Evolutionary conservation across 2,888 invertebrate species (phyloP).

Genomic region (Stramonita haemastoma): DNA sequence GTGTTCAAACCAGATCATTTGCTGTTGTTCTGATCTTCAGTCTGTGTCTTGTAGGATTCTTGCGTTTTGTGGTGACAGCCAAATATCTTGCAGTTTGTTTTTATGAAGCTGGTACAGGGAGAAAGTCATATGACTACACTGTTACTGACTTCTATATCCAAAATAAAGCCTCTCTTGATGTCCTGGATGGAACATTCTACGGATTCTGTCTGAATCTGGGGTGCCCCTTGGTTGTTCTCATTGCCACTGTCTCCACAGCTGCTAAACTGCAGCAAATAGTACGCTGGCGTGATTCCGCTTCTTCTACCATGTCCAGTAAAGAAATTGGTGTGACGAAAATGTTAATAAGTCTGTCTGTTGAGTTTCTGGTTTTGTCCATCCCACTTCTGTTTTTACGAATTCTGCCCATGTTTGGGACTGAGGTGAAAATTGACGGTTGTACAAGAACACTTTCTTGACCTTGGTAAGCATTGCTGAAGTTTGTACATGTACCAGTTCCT

Average conservation of each 20-base stretch:
- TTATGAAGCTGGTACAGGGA: neutral
- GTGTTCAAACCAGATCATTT: neutral
- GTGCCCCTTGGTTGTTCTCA: neutral
- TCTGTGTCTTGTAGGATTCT: neutral
- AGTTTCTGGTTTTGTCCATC: constrained; percentile 18
- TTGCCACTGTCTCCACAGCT: constrained; percentile 8
- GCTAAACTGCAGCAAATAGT: neutral
- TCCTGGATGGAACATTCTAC: constrained; percentile 10
- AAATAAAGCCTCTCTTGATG: neutral
- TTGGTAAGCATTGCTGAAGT: neutral
- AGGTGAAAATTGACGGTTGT: neutral
- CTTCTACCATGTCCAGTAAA: neutral
- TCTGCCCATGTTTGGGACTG: constrained; percentile 3
- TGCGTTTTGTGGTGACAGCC: constrained; percentile 24
- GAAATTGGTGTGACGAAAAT: constrained; percentile 26
- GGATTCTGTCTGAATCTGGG: neutral
- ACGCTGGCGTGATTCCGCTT: neutral
- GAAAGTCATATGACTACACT: neutral
- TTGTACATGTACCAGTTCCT: neutral
- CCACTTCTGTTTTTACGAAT: neutral
- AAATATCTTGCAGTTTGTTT: neutral
- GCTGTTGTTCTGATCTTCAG: neutral
- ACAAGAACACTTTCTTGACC: neutral
- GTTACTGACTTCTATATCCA: neutral
- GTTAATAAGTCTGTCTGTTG: constrained; percentile 13